Evolutionary conservation across 2,888 invertebrate genomes (phyloP).

Genomic region (Platypus cylindrus): DNA sequence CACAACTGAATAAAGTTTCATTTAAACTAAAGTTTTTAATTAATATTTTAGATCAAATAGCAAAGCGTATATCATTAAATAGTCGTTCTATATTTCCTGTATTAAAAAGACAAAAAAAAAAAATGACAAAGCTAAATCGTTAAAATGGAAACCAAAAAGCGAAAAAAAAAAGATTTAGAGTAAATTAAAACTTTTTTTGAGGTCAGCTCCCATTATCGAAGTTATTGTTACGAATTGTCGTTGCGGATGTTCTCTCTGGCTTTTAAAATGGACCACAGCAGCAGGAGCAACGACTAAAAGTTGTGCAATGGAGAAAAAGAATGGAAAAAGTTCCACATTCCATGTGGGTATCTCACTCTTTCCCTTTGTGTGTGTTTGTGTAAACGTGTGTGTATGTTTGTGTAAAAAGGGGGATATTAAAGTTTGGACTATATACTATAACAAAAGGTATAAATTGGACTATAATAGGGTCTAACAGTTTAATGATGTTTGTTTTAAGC

Average conservation of each 20-base stretch:
- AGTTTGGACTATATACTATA: conserved; percentile 8
- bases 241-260: conserved; percentile 8
- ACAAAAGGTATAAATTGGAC: conserved; percentile 9
- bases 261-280: conserved; percentile 6
- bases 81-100: no score
- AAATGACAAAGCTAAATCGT: not conserved
- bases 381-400: no score
- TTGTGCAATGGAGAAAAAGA: not conserved
- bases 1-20: no score
- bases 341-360: no score
- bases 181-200: conserved; percentile 8
- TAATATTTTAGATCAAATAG: no score
- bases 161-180: conserved; percentile 2
- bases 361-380: no score
- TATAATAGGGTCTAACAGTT: conserved; percentile 6
- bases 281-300: conserved; percentile 3
- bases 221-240: conserved; percentile 7
- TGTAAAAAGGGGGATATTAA: conserved; percentile 8
- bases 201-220: conserved; percentile 6
- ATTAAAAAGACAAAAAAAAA: not conserved
- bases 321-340: conserved; percentile 1
- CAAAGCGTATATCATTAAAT: no score
- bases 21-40: no score
- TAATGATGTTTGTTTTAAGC: conserved; percentile 4
- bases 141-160: not conserved